Evolutionary conservation across 2,888 invertebrate genomes (phyloP), one percentile per base, ranked within the genome.

Genomic region (Orthonevra nobilis): DNA sequence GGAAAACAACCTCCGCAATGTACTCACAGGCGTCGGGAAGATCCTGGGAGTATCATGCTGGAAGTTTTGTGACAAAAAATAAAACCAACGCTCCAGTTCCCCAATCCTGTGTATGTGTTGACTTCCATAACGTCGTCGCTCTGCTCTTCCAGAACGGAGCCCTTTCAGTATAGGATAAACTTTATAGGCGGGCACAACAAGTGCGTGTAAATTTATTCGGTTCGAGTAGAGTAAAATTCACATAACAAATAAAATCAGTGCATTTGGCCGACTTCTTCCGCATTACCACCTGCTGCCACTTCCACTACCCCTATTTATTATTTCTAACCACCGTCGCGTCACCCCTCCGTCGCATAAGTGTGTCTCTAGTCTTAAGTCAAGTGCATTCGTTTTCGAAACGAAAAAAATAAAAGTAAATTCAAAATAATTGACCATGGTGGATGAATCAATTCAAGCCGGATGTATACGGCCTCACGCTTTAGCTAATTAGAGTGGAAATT

Each of bases 101-200:
- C 61, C 61, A 72, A 23, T 72, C 52, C 12, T 38, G 32, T 10
- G 19, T 14, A 42, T 20, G 30, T 38, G 40, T 54, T 40, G 58
- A 28, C 32, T 73, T 73, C 61, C 73, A 73, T 61, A 72, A 61
- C 56, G 66, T 73, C 44, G 56, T 58, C 26, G 64, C 26, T 72
- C 54, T 34, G 54, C 70, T 72, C 66, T 87, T 88, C 87, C 87
- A 86, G 85, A 83, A 85, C 83, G 83, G 83, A 84, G 82, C 82
- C 83, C 85, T 85, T 84, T 87, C 87, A 88, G 88, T 88, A 87
- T 87, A 88, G 88, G 87, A 86, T 87, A 87, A 87, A 88, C 87
- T 87, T 86, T 88, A 88, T 85, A 85, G 85, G 85, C 86, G 86
- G 85, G 86, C 88, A 88, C 88, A 88, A 88, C 88, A 88, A 87